Percentiles rank a stretch among this genome's conserved stretches.
Evolutionary conservation across 2,113 vertebrate species (phyloP).

Genomic region (Dendrocopos noguchii): DNA sequence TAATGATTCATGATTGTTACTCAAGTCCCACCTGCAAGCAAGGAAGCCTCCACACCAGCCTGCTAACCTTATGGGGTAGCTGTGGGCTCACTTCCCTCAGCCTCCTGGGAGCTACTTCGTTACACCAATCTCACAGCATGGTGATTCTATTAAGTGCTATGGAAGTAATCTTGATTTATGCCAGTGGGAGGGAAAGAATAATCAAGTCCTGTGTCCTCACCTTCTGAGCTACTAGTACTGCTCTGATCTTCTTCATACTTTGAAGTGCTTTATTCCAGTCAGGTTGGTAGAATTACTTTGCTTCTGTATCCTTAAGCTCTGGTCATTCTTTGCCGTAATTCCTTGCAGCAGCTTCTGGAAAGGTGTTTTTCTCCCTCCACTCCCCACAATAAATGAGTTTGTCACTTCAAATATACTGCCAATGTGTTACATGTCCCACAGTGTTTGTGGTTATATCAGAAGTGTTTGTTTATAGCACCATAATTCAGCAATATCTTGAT

Average conservation of each 20-base stretch:
- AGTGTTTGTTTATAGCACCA: constrained; percentile 71
- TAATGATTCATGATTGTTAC: constrained; percentile 44
- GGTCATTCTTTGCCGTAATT: constrained; percentile 45
- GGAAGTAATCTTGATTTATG: constrained; percentile 35
- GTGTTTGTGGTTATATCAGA: constrained; percentile 69
- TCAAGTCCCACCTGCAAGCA: constrained; percentile 26
- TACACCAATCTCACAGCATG: not conserved
- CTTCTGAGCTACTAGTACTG: not conserved
- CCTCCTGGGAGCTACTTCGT: not conserved
- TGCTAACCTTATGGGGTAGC: not conserved
- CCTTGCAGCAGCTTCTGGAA: constrained; percentile 38
- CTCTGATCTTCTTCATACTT: constrained; percentile 7
- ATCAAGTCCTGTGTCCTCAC: not conserved
- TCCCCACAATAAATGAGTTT: constrained; percentile 60
- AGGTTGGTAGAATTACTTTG: constrained; percentile 14
- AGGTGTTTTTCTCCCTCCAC: constrained; percentile 50
- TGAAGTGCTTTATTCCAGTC: not conserved
- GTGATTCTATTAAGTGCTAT: not conserved
- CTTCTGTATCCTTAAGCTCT: constrained; percentile 4
- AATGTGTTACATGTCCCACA: constrained; percentile 65
- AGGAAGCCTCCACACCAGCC: not conserved
- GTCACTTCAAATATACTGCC: constrained; percentile 71
- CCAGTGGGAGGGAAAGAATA: not conserved
- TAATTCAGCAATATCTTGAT: constrained; percentile 73
- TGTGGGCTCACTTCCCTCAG: not conserved